These are phyloP conservation scores for Clusia tigrina DNA, from an alignment of 2,888 invertebrate species.

Conservation along the genomic window DNA sequence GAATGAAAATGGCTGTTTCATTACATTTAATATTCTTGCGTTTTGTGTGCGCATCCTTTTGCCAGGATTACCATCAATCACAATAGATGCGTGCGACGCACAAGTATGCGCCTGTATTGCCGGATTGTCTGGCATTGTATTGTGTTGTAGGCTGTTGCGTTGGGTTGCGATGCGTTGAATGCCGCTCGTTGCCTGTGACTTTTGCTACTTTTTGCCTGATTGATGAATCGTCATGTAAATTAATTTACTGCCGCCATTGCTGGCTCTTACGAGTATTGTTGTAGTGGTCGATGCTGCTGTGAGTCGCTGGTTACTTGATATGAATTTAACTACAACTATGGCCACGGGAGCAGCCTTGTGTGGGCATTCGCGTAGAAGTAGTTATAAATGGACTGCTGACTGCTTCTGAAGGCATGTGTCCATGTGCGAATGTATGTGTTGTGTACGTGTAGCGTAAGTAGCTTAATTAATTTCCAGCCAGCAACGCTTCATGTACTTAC, in stretches of 20 bases:
- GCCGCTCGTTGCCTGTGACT: constrained; percentile 51
- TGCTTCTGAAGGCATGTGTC: too few species aligned
- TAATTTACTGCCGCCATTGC: constrained; percentile 49
- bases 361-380: too few species aligned
- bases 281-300: background rate
- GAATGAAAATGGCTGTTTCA: constrained; percentile 4
- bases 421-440: too few species aligned
- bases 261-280: background rate
- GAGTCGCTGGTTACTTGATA: too few species aligned
- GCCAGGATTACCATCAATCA: constrained; percentile 50
- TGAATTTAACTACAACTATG: background rate
- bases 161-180: background rate
- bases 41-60: constrained; percentile 19
- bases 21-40: constrained; percentile 29
- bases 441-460: too few species aligned
- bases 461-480: too few species aligned
- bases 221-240: constrained; percentile 58
- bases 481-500: too few species aligned
- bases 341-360: too few species aligned
- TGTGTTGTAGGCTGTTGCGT: background rate
- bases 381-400: too few species aligned
- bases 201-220: constrained; percentile 44
- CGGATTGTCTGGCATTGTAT: background rate
- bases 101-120: constrained; percentile 31
- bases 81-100: constrained; percentile 42